Evolutionary conservation across 2,888 invertebrate genomes (phyloP), one percentile per base, ranked within the genome.

Genomic region (Eurytoma adleriae): DNA sequence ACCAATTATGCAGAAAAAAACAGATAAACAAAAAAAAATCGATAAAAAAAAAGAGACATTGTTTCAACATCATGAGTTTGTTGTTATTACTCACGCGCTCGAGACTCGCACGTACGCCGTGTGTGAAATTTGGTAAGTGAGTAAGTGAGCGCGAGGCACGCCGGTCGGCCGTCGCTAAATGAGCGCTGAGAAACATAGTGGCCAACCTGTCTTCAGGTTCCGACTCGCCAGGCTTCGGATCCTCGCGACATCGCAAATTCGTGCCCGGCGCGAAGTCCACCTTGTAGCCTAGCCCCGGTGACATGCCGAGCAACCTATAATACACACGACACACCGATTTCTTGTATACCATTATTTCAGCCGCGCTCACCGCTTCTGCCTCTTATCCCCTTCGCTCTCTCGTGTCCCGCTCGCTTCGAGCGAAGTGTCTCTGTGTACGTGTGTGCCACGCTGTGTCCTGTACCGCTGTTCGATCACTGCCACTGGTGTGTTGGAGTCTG

Each of bases 241-340:
- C 90, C 88, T 90, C 90, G 86, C 89, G 89, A 87, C 90, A 90
- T 84, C 89, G 87, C 84, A 90, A 89, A 88, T 89, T 89, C 84
- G 90, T 90, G 84, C 90, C 90, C 86, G 90, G 89, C 83, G 85
- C 86, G 87, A 90, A 90, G 86, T 89, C 87, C 86, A 90, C 90
- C 85, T 87, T 89, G 70, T 88, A 89, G 89, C 90, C 90, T 84
- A 90, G 87, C 83, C 85, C 87, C 85, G 88, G 89, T 83, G 89
- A 86, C 84, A 90, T 87, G 85, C 89, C 90, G 85, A 90, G 89
- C 85, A 90, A 90, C 90, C 90, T 90, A 90, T 89, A 90, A 90
- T 89, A 57, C 72, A 82, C 69, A 82, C 72, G 78, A 79, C 16
- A 79, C 71, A 78, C 73, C 68, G 67, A 20, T 61, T 40, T 59